A percentile compares a stretch with the other conserved stretches of the same genome.
Evolutionary conservation across 2,113 vertebrate species (phyloP).

Genomic region (Dermatemys mawii): DNA sequence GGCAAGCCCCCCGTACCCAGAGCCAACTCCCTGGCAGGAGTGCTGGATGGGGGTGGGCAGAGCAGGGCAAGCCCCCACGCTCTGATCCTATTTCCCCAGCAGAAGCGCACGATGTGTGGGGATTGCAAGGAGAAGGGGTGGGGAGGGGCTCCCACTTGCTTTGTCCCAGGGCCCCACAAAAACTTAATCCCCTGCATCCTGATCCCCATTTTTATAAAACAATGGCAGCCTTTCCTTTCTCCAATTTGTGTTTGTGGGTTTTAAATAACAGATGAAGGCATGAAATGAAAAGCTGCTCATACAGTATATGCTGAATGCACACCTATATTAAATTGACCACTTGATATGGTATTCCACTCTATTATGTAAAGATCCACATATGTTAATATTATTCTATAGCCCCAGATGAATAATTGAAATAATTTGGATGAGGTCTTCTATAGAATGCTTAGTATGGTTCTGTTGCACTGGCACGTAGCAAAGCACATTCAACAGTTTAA

Average conservation of each 20-base stretch:
- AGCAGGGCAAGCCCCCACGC: too few species aligned
- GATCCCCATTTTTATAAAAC: not conserved
- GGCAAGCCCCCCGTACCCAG: too few species aligned
- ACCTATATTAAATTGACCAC: not conserved
- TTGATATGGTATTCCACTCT: not conserved
- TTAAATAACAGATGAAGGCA: not conserved
- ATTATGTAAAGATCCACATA: not conserved
- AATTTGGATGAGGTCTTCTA: not conserved
- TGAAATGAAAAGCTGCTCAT: not conserved
- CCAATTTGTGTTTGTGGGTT: not conserved
- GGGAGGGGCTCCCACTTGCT: too few species aligned
- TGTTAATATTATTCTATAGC: not conserved
- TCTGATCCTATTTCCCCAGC: too few species aligned
- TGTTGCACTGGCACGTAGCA: not conserved
- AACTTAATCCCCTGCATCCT: not conserved
- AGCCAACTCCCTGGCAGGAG: too few species aligned
- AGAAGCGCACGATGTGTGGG: too few species aligned
- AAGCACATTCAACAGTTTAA: accelerated
- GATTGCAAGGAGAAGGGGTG: too few species aligned
- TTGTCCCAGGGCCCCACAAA: too few species aligned
- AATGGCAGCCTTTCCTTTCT: not conserved
- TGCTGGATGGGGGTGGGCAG: too few species aligned
- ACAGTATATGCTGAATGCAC: not conserved
- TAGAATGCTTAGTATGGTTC: not conserved
- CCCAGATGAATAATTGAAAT: not conserved